phyloP scores from a whole-genome alignment of 2,888 invertebrate genomes.

The Tupiocoris notatus region DNA sequence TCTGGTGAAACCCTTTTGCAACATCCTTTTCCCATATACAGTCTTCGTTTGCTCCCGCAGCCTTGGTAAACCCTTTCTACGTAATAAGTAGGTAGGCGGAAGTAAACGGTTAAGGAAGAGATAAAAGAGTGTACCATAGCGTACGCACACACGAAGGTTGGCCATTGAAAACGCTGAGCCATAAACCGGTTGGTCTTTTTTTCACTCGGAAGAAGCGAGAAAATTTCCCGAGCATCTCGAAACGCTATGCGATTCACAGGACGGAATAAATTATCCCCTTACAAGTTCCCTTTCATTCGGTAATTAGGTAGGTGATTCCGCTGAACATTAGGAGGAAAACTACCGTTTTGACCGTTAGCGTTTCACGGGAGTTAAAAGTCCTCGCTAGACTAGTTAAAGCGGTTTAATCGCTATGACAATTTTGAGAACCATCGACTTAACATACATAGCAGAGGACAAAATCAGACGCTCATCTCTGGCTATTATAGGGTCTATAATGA shows the following conservation, averaged over 20 bases:
- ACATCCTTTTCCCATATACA: background rate
- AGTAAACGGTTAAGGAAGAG: background rate
- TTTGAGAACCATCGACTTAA: background rate
- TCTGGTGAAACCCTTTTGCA: background rate
- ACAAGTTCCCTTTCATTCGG: background rate
- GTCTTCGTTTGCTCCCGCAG: background rate
- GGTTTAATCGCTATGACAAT: background rate
- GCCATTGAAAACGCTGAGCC: background rate
- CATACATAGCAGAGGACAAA: background rate
- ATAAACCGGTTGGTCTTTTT: background rate
- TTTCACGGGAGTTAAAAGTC: background rate
- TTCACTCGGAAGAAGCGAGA: background rate
- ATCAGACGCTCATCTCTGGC: no score
- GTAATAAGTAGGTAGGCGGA: background rate
- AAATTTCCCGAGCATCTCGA: background rate
- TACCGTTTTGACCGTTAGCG: background rate
- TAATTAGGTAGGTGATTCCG: background rate
- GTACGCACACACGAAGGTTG: background rate
- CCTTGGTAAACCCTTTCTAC: no score
- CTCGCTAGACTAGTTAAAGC: background rate
- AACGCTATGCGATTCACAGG: background rate
- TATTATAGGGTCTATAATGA: no score
- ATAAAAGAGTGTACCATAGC: background rate
- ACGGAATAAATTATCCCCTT: background rate
- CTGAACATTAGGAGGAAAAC: background rate